Evolutionary conservation across 2,888 invertebrate species (phyloP).

Genomic region (Pharmacophagus antenor): DNA sequence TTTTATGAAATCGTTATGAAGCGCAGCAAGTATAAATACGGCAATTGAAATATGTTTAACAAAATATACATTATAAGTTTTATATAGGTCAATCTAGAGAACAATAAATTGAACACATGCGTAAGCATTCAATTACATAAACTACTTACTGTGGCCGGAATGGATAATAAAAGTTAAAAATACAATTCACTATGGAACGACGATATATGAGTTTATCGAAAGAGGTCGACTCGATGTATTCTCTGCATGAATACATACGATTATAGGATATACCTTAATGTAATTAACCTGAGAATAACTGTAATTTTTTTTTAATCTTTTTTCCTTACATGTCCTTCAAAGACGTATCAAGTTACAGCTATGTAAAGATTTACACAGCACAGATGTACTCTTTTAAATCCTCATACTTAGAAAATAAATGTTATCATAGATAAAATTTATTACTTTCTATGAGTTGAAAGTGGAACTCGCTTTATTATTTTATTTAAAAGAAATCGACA

Average conservation of each 20-base stretch:
- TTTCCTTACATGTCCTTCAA: too few relatives aligned
- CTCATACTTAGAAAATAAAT: background rate
- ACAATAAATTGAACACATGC: background rate
- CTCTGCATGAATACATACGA: background rate
- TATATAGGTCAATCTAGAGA: background rate
- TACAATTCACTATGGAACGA: conserved; percentile 4
- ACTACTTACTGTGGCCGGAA: background rate
- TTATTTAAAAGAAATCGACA: too few relatives aligned
- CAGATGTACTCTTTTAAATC: too few relatives aligned
- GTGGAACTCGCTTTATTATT: too few relatives aligned
- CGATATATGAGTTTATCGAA: background rate
- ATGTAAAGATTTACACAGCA: too few relatives aligned
- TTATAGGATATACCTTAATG: background rate
- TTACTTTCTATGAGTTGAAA: background rate
- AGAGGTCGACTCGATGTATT: conserved; percentile 7
- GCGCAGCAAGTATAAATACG: too few relatives aligned
- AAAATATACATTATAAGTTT: too few relatives aligned
- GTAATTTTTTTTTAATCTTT: too few relatives aligned
- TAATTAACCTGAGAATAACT: background rate
- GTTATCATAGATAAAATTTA: background rate
- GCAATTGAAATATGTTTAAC: too few relatives aligned
- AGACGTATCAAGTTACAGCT: too few relatives aligned
- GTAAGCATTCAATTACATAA: background rate
- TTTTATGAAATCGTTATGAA: too few relatives aligned
- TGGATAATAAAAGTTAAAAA: conserved; percentile 19